These are phyloP conservation scores for Cyanistes caeruleus DNA, from an alignment of 2,113 vertebrate species.

Conservation along the genomic window DNA sequence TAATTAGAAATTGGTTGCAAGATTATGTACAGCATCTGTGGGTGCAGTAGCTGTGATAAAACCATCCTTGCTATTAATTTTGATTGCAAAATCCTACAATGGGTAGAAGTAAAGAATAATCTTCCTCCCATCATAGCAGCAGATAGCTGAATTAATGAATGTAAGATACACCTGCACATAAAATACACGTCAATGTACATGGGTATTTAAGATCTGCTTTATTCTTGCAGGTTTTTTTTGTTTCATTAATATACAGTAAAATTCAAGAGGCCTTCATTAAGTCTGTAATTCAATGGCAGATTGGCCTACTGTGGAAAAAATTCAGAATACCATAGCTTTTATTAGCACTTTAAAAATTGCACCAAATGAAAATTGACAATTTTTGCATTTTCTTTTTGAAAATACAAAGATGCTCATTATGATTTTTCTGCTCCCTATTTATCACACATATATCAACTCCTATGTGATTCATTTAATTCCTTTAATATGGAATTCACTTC, in stretches of 20 bases:
- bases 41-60: not conserved
- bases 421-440: not conserved
- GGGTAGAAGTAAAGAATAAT: not conserved
- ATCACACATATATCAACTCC: not conserved
- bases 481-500: not conserved
- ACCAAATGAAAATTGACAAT: not conserved
- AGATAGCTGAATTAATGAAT: not conserved
- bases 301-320: not conserved
- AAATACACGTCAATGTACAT: not conserved
- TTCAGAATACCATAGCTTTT: not conserved
- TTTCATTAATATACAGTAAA: not conserved
- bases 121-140: not conserved
- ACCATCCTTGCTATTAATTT: not conserved
- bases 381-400: not conserved
- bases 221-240: not conserved
- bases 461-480: not conserved
- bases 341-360: not conserved
- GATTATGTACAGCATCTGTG: slow-evolving; percentile 18
- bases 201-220: not conserved
- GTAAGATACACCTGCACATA: not conserved
- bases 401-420: not conserved
- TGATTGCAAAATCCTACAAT: not conserved
- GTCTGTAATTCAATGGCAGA: not conserved
- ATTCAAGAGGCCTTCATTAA: not conserved
- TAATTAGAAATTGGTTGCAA: slow-evolving; percentile 14